Base-by-base conservation (phyloP, 2,888 invertebrate genomes). In the Drosophila heteroneura region DNA sequence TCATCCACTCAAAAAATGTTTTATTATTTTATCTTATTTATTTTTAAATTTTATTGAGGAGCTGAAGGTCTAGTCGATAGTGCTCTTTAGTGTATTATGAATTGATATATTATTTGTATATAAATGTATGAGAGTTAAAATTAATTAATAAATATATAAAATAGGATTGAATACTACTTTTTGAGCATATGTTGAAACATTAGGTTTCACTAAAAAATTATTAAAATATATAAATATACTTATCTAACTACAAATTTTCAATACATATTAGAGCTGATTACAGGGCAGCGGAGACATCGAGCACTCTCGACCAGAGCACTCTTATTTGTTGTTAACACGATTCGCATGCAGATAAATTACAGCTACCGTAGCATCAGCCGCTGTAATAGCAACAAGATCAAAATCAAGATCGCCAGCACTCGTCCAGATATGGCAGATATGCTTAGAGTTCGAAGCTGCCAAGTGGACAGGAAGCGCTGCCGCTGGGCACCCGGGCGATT, bases 281-380 rank as follows among this genome's bases (percentile, higher is more conserved):
- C 44, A 58, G 58, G 44, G 58, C 16, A 44, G 22, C 32, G 22
- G 1, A 6, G 6, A 4, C 41, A 12, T n/a, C 22, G 9, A 32
- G 22, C 22, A 33, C 22, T 26, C 22, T 22, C 22, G 58, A 6
- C 22, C 3, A 32, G 22, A 44, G 10, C 22, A 22, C 12, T 26
- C 44, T 58, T 58, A 44, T 16, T 32, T 32, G 52, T 33, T 82
- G 91, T 91, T 85, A 88, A 91, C 89, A 84, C 76, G 81, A 76
- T 79, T 76, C 74, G 62, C 68, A 73, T 60, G 74, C 57, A 83
- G 89, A 85, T 85, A 85, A 85, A 85, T 85, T 82, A 89, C 89
- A 70, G 58, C n/a, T 70, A 51, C n/a, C 16, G 26, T 44, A 62
- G 26, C 41, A 41, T 14, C 26, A 60, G 49, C 28, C 28, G 28